phyloP scores from a whole-genome alignment of 1,140 invertebrate genomes.

The Microplitis demolitor region DNA sequence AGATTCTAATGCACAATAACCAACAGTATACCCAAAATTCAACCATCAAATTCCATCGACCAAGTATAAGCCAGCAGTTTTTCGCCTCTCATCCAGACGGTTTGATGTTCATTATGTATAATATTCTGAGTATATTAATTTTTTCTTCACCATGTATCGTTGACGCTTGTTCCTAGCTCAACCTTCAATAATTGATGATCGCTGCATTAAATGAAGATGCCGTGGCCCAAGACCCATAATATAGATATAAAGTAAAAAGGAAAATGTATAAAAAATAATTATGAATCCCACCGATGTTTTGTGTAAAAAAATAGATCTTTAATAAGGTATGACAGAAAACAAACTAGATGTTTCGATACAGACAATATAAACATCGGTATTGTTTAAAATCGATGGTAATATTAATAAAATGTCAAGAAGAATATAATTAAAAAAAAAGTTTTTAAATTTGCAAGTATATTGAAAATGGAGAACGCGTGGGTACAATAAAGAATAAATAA shows the following conservation, averaged over 20 bases:
- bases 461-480: neutral
- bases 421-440: slow-evolving; percentile 14
- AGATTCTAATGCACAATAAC: neutral
- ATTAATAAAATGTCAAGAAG: neutral
- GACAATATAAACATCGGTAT: slow-evolving; percentile 20
- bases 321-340: slow-evolving; percentile 8
- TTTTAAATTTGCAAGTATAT: neutral
- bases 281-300: slow-evolving; percentile 22
- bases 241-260: neutral
- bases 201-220: slow-evolving; percentile 14
- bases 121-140: neutral
- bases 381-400: slow-evolving; percentile 1
- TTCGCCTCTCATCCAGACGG: slow-evolving; percentile 20
- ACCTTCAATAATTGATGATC: slow-evolving; percentile 28
- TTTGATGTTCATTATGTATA: neutral
- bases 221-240: slow-evolving; percentile 20
- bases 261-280: slow-evolving; percentile 25
- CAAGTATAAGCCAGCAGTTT: slow-evolving; percentile 12
- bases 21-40: neutral
- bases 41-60: neutral
- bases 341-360: slow-evolving; percentile 13
- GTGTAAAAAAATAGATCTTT: slow-evolving; percentile 1
- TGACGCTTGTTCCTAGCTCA: slow-evolving; percentile 19
- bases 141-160: neutral
- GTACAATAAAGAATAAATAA: neutral